A percentile compares a stretch with the other conserved stretches of the same genome.
Conservation (phyloP, 2,888 invertebrate genomes). For the Ormyrus thymus region DNA sequence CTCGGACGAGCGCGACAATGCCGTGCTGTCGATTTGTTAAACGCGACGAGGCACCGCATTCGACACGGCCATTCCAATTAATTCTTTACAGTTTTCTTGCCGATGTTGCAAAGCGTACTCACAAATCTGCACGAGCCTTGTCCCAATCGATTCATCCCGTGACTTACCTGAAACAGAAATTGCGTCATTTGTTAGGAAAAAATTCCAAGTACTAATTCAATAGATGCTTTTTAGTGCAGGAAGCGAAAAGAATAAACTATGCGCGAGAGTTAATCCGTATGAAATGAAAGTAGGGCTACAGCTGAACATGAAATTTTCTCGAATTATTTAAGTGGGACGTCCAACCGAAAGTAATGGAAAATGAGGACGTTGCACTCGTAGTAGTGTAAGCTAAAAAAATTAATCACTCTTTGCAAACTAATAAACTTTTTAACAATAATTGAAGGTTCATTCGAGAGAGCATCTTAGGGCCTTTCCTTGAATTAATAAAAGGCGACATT, state of each 20-base stretch:
- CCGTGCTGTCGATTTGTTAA: not conserved
- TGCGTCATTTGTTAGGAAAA: not conserved
- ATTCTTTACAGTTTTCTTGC: conserved; percentile 1
- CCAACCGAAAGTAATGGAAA: conserved; percentile 34
- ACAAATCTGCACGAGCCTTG: not conserved
- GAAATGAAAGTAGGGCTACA: conserved; percentile 42
- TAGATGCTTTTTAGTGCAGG: not conserved
- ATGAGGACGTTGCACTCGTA: not conserved
- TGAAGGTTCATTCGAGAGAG: not conserved
- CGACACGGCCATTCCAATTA: not conserved
- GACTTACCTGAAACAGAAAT: conserved; percentile 43
- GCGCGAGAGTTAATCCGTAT: not conserved
- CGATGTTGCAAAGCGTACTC: not conserved
- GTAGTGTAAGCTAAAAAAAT: no score
- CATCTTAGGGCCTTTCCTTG: not conserved
- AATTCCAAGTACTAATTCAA: not conserved
- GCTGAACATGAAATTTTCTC: conserved; percentile 19
- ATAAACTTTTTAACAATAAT: no score
- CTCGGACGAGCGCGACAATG: not conserved
- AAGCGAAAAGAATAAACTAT: conserved; percentile 10
- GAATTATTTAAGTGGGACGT: conserved; percentile 46
- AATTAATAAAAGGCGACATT: not conserved
- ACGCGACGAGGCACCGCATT: not conserved
- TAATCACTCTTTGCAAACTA: no score
- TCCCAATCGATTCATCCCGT: not conserved